A percentile compares a stretch with the other conserved stretches of the same genome.
phyloP scores from a whole-genome alignment of 2,888 invertebrate genomes.

The Bembecia ichneumoniformis region DNA sequence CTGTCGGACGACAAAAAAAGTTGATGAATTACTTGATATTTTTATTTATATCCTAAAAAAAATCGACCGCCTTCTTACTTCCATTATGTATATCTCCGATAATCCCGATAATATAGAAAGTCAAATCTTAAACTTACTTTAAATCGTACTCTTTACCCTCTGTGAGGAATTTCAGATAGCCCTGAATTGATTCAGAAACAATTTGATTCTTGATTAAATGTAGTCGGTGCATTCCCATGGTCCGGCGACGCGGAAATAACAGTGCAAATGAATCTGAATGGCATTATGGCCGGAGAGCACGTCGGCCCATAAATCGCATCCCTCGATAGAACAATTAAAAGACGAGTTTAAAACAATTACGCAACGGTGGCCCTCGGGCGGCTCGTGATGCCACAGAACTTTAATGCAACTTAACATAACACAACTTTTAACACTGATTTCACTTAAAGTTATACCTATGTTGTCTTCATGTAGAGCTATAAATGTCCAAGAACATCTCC shows the following conservation, averaged over 20 bases:
- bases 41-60: too few relatives aligned
- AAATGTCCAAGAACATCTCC: too few relatives aligned
- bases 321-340: conserved; percentile 72
- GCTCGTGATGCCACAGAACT: conserved; percentile 48
- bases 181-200: neutral
- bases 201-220: conserved; percentile 44
- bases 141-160: neutral
- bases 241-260: conserved; percentile 59
- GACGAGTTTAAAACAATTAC: conserved; percentile 72
- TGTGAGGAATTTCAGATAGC: neutral
- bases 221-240: conserved; percentile 58
- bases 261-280: conserved; percentile 61
- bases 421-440: too few relatives aligned
- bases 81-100: too few relatives aligned
- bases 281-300: conserved; percentile 60
- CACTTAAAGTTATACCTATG: too few relatives aligned
- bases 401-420: conserved; percentile 8
- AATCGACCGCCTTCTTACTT: too few relatives aligned
- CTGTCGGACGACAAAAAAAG: too few relatives aligned
- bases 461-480: too few relatives aligned
- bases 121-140: neutral
- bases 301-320: conserved; percentile 62
- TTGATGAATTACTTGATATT: too few relatives aligned
- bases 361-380: conserved; percentile 58
- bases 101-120: too few relatives aligned